Evolutionary conservation across 2,797 vertebrate species (phyloP), one percentile per base, ranked within the genome.

Genomic region (Poeciliopsis presidionis): DNA sequence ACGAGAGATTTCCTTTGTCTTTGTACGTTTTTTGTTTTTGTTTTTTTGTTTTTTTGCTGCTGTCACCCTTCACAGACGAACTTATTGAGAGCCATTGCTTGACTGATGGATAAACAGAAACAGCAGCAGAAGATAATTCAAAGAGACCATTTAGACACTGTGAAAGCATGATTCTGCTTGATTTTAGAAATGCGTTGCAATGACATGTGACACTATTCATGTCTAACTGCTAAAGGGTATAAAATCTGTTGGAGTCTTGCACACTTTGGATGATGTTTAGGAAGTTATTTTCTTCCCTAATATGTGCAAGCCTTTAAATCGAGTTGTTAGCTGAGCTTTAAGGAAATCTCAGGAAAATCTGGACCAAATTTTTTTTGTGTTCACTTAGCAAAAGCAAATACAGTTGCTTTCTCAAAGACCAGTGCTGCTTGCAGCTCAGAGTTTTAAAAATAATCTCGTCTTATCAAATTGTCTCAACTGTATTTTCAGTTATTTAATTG

Each of bases 51-150:
- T 73, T 75, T 74, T 72, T 7, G 0, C 11, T 63, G 61, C 25
- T 74, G 74, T 74, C 28, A 4, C 39, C 79, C 65, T 78, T 76
- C 73, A 75, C 69, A 72, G 76, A 63, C 79, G 39, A 76, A 72
- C 74, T 81, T 85, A 49, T 70, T 47, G 7, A 69, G 63, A 75
- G 73, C 25, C 14, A 12, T 30, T 16, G 25, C 39, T 3, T 74
- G 76, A 79, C 84, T 89, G 80, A 82, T 45, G 63, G 76, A 78
- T 79, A 72, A 85, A 78, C 41, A 65, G 36, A 78, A 83, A 25
- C 65, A 57, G 47, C 51, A 65, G 33, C 4, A 30, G 30, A 59
- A 70, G 74, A 79, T n/a, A 74, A 76, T 36, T 18, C 1, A 49
- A 65, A 80, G 67, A 14, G 69, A 5, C 61, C 71, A 8, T 22